phyloP scores from a whole-genome alignment of 92 coral and sea anemone genomes.

The Ricordea florida region DNA sequence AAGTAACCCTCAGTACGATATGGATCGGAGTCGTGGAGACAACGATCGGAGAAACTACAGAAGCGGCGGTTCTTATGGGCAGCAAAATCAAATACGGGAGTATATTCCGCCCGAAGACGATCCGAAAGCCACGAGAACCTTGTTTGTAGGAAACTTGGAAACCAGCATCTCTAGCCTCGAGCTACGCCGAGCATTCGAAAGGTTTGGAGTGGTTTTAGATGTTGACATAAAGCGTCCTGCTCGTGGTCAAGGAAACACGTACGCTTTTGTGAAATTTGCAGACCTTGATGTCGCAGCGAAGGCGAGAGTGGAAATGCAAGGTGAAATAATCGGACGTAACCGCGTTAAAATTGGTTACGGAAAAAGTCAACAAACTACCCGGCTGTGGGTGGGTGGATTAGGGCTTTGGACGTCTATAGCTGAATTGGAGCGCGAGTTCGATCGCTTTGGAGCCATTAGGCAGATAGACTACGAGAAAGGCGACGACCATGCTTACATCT shows the following conservation, averaged over 20 bases:
- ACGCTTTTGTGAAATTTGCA: constrained; percentile 99
- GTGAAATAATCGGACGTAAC: constrained; percentile 90
- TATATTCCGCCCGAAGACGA: constrained; percentile 92
- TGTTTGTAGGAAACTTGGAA: constrained; percentile 98
- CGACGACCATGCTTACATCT: constrained; percentile 97
- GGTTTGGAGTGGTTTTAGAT: constrained; percentile 95
- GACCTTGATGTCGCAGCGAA: constrained; percentile 99
- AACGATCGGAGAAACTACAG: constrained; percentile 64
- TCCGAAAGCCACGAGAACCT: constrained; percentile 98
- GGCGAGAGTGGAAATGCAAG: constrained; percentile 96
- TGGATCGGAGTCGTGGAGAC: constrained; percentile 85
- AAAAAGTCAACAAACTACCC: constrained; percentile 98
- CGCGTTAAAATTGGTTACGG: constrained; percentile 99
- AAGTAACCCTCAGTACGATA: constrained; percentile 67
- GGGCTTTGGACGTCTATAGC: constrained; percentile 95
- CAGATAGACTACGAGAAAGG: constrained; percentile 96
- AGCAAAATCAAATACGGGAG: constrained; percentile 49
- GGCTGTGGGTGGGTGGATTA: constrained; percentile 99
- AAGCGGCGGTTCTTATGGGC: constrained; percentile 66
- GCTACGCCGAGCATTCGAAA: constrained; percentile 95
- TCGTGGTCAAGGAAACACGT: constrained; percentile 99
- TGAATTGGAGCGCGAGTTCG: constrained; percentile 98
- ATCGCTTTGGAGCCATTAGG: constrained; percentile 98
- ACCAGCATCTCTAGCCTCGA: constrained; percentile 95
- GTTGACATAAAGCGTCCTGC: constrained; percentile 99